Conservation (phyloP, 2,888 invertebrate genomes). For the Campoplex capitator region DNA sequence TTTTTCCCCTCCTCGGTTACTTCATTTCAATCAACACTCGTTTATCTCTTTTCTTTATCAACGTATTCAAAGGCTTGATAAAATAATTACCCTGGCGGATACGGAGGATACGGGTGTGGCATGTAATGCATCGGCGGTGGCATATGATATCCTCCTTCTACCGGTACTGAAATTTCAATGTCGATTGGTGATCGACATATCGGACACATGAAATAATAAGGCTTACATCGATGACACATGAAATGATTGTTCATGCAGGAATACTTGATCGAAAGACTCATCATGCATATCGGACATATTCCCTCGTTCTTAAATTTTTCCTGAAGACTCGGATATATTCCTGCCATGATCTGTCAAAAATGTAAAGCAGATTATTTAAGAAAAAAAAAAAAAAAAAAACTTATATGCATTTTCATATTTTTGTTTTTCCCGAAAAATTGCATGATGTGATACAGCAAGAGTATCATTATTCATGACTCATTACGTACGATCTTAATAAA, state of each 20-base stretch:
- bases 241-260: conserved; percentile 77
- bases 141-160: conserved; percentile 62
- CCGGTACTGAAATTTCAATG: conserved; percentile 65
- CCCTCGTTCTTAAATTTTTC: conserved; percentile 77
- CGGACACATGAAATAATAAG: conserved; percentile 79
- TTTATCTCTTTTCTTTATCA: not conserved
- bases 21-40: not conserved
- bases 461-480: not conserved
- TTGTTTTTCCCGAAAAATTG: not conserved
- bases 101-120: conserved; percentile 72
- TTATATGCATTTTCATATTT: not conserved
- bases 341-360: conserved; percentile 74
- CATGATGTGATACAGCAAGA: not conserved
- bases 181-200: conserved; percentile 75
- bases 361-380: no score
- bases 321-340: conserved; percentile 78
- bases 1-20: no score
- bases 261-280: conserved; percentile 75
- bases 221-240: conserved; percentile 80
- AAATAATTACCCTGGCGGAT: conserved; percentile 68
- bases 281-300: conserved; percentile 79
- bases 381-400: not conserved
- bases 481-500: not conserved
- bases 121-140: conserved; percentile 73
- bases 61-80: not conserved